Evolutionary conservation across 2,113 vertebrate genomes (phyloP).

Genomic region (Gambusia holbrooki): DNA sequence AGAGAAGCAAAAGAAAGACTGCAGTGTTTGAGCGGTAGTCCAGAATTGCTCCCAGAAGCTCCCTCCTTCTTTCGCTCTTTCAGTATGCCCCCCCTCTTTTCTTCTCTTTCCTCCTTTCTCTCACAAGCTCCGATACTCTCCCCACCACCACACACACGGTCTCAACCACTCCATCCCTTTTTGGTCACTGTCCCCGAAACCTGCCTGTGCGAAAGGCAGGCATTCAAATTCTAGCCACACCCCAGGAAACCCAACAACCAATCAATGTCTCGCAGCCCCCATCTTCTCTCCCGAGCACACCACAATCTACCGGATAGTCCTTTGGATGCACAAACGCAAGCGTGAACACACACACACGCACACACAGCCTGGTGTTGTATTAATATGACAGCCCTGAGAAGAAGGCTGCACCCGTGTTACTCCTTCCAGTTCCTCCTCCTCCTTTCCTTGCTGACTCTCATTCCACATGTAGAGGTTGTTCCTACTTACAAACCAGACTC

Average conservation of each 20-base stretch:
- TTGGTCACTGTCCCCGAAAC: conserved; percentile 67
- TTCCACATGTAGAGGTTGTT: conserved; percentile 72
- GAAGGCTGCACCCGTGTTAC: conserved; percentile 40
- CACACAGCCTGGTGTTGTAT: conserved; percentile 78
- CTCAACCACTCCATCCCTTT: conserved; percentile 62
- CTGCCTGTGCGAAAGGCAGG: conserved; percentile 59
- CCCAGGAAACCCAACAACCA: conserved; percentile 61
- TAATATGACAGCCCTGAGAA: conserved; percentile 78
- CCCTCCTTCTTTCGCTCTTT: conserved; percentile 59
- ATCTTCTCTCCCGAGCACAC: conserved; percentile 54
- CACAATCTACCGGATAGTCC: conserved; percentile 44
- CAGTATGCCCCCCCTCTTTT: conserved; percentile 44
- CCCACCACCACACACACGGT: conserved; percentile 41
- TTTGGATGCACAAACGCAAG: not conserved
- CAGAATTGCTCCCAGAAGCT: conserved; percentile 72
- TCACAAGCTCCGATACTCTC: conserved; percentile 53
- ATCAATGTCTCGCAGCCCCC: conserved; percentile 49
- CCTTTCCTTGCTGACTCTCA: conserved; percentile 53
- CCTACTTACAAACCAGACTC: conserved; percentile 42
- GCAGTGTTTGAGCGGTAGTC: conserved; percentile 78
- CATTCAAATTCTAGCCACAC: conserved; percentile 73
- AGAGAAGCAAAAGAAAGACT: conserved; percentile 75
- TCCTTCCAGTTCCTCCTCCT: conserved; percentile 25
- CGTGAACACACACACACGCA: conserved; percentile 34
- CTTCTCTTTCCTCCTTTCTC: conserved; percentile 44